Evolutionary conservation across 2,888 invertebrate species (phyloP).

Genomic region (Phengaris arion): DNA sequence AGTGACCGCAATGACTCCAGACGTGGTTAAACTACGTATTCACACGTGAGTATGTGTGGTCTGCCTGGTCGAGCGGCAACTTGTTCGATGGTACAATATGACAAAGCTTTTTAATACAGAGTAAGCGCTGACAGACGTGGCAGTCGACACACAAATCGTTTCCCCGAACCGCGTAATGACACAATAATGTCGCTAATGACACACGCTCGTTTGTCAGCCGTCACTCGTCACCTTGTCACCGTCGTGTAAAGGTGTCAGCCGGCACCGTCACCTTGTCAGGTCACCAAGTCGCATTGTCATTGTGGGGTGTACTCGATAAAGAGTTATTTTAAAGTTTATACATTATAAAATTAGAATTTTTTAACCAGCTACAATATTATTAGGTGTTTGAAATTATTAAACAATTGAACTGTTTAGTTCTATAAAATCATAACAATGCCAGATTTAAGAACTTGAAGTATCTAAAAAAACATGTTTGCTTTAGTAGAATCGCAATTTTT

Average conservation of each 20-base stretch:
- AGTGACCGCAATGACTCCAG: too few relatives aligned
- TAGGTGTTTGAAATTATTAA: too few relatives aligned
- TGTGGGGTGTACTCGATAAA: background rate
- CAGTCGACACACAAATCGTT: constrained; percentile 24
- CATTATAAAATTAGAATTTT: background rate
- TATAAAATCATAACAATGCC: too few relatives aligned
- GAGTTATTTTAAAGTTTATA: background rate
- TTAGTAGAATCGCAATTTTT: too few relatives aligned
- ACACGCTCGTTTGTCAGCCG: constrained; percentile 51
- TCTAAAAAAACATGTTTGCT: too few relatives aligned
- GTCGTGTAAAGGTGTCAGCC: constrained; percentile 70
- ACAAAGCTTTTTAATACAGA: constrained; percentile 27
- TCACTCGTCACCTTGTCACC: constrained; percentile 61
- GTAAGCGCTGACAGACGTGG: constrained; percentile 21
- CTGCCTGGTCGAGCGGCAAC: too few relatives aligned
- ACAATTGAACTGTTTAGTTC: too few relatives aligned
- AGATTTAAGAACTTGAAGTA: too few relatives aligned
- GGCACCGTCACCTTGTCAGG: constrained; percentile 57
- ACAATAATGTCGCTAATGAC: constrained; percentile 63
- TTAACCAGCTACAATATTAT: background rate
- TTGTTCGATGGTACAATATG: background rate
- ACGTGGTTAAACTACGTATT: too few relatives aligned
- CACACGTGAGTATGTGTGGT: too few relatives aligned
- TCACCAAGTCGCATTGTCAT: constrained; percentile 31
- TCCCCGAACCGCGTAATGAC: constrained; percentile 51